Evolutionary conservation across 2,888 invertebrate genomes (phyloP).

Genomic region (Gnatocerus cornutus): DNA sequence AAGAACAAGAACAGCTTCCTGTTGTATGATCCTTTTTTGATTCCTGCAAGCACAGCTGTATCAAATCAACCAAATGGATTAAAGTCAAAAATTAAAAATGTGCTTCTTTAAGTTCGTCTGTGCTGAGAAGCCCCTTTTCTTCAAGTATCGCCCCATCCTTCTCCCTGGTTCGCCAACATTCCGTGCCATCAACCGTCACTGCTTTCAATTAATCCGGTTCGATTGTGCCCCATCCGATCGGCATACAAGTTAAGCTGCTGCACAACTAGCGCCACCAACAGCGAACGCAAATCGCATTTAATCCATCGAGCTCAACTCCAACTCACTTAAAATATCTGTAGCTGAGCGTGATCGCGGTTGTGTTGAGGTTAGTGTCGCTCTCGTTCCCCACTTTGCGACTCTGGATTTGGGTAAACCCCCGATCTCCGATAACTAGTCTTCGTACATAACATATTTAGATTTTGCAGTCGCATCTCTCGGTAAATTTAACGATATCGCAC

Average conservation of each 20-base stretch:
- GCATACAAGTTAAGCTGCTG: conserved; percentile 40
- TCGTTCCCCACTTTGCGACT: conserved; percentile 5
- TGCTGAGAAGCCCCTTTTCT: background rate
- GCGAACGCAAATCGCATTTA: conserved; percentile 41
- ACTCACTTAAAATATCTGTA: conserved; percentile 42
- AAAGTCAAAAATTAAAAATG: no score
- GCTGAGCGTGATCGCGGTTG: conserved; percentile 30
- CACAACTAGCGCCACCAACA: conserved; percentile 24
- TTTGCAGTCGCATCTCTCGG: conserved; percentile 31
- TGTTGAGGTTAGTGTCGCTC: conserved; percentile 18
- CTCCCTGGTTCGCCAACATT: conserved; percentile 8
- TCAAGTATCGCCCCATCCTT: background rate
- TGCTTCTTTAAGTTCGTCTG: background rate
- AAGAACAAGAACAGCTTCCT: no score
- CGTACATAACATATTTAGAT: conserved; percentile 20
- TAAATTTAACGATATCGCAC: conserved; percentile 43
- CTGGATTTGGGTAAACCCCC: conserved; percentile 26
- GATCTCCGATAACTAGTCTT: conserved; percentile 23
- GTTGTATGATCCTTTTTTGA: no score
- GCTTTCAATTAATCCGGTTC: conserved; percentile 41
- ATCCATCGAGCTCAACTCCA: conserved; percentile 31
- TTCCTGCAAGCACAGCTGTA: no score
- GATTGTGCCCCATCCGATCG: conserved; percentile 27
- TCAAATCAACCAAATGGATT: no score
- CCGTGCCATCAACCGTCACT: conserved; percentile 29